Evolutionary conservation across 2,113 vertebrate genomes (phyloP).

Genomic region (Etia nguti): DNA sequence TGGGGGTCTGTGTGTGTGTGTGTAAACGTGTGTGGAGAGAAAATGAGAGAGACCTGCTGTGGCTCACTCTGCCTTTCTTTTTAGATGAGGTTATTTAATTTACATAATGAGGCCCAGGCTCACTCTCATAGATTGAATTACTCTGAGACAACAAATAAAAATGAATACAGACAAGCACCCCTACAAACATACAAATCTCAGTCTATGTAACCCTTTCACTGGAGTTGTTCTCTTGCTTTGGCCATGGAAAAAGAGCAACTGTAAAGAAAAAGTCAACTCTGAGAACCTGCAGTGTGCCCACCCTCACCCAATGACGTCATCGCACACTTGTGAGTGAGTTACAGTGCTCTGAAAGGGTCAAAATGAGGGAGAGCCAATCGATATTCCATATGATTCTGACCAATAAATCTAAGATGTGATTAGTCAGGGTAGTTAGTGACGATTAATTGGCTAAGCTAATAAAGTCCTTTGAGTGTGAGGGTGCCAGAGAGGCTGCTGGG

Average conservation of each 20-base stretch:
- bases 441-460: slow-evolving; percentile 73
- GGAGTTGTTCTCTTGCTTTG: background rate
- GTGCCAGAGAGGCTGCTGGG: slow-evolving; percentile 56
- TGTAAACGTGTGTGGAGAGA: background rate
- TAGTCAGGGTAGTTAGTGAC: slow-evolving; percentile 65
- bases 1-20: background rate
- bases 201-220: slow-evolving; percentile 1
- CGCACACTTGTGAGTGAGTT: slow-evolving; percentile 42
- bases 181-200: slow-evolving; percentile 38
- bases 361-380: slow-evolving; percentile 54
- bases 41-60: slow-evolving; percentile 17
- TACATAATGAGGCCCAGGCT: slow-evolving; percentile 71
- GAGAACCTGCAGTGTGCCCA: slow-evolving; percentile 10
- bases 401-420: slow-evolving; percentile 59
- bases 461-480: slow-evolving; percentile 49
- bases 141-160: slow-evolving; percentile 68
- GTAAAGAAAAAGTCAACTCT: slow-evolving; percentile 5
- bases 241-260: background rate
- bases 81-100: slow-evolving; percentile 67
- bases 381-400: slow-evolving; percentile 55
- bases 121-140: slow-evolving; percentile 68
- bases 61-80: slow-evolving; percentile 45
- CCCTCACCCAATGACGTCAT: slow-evolving; percentile 57
- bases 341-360: slow-evolving; percentile 59
- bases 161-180: slow-evolving; percentile 33